Evolutionary conservation across 2,888 invertebrate genomes (phyloP).

Genomic region (Pemphredon lugubris): DNA sequence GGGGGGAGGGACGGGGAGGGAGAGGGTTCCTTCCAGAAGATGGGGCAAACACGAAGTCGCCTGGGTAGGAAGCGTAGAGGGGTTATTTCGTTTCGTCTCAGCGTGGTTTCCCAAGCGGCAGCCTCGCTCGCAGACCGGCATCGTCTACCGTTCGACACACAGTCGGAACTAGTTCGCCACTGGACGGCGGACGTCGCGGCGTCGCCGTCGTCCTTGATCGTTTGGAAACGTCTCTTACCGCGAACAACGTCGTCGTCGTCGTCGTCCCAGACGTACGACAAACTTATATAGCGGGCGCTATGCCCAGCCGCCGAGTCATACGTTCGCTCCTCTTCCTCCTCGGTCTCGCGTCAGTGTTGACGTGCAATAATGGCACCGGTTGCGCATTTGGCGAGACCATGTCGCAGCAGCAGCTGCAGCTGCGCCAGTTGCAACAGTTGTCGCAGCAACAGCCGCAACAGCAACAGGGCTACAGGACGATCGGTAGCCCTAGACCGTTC

Average conservation of each 20-base stretch:
- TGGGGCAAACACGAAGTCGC: constrained; percentile 61
- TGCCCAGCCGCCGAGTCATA: constrained; percentile 37
- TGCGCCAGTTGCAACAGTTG: constrained; percentile 40
- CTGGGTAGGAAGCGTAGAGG: constrained; percentile 62
- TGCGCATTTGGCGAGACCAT: constrained; percentile 62
- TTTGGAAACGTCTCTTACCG: not conserved
- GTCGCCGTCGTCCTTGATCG: constrained; percentile 47
- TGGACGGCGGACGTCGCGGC: constrained; percentile 70
- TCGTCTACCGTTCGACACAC: constrained; percentile 66
- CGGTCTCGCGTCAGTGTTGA: constrained; percentile 46
- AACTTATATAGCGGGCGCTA: constrained; percentile 14
- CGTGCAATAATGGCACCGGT: constrained; percentile 47
- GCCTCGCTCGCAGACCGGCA: constrained; percentile 52
- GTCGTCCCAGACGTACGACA: constrained; percentile 18
- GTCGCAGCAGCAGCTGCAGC: constrained; percentile 40
- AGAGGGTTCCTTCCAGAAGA: constrained; percentile 61
- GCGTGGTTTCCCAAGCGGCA: constrained; percentile 64
- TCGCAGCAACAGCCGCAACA: constrained; percentile 45
- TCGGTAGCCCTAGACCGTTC: constrained; percentile 73
- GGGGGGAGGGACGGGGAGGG: constrained; percentile 26
- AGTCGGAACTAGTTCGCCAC: constrained; percentile 75
- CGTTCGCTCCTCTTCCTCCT: constrained; percentile 42
- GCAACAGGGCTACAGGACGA: constrained; percentile 48
- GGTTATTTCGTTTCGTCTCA: constrained; percentile 66
- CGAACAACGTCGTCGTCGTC: no score